Evolutionary conservation across 2,888 invertebrate species (phyloP), one percentile per base, ranked within the genome.

Genomic region (Dynastes grantii): DNA sequence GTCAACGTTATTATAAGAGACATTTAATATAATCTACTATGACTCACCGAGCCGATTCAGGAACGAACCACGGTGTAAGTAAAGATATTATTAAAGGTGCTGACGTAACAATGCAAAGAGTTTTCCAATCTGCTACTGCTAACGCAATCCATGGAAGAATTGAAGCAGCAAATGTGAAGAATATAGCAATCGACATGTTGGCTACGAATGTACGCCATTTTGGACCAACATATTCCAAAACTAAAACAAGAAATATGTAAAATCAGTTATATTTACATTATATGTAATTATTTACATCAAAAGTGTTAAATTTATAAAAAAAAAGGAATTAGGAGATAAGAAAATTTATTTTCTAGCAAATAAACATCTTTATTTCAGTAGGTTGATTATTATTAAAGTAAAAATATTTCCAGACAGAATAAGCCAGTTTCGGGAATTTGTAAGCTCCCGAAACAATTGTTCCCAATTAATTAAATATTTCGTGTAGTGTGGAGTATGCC

Each of bases 151-250:
- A 96, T 0, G 97, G 97, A 75, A 97, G 87, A 6, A 94, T 85
- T 6, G 94, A 94, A 0, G 96, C 93, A 0, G 96, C 96, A 68
- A 94, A 89, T 0, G 96, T 96, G 90, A 96, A 96, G 91, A 96
- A 96, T 58, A 96, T 89, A 0, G 96, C 96, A 70, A 97, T 96
- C 0, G 96, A 96, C 95, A 97, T 95, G 87, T 97, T 97, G 29
- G 96, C 96, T 0, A 97, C 96, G 86, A 96, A 95, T 0, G 96
- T 96, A 13, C 97, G 91, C 94, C 96, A 96, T 90, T 95, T 95
- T 53, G 96, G 96, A 11, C 96, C 96, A 2, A 96, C 96, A 88
- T 96, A 96, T 87, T 97, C 96, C 81, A 96, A 87, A 55, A 96
- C 96, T 96, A 88, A 16, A 90, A 90, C 22, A 84, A 58, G 61